phyloP scores from a whole-genome alignment of 2,797 vertebrate genomes.

The Microctenopoma stevenorrisi region DNA sequence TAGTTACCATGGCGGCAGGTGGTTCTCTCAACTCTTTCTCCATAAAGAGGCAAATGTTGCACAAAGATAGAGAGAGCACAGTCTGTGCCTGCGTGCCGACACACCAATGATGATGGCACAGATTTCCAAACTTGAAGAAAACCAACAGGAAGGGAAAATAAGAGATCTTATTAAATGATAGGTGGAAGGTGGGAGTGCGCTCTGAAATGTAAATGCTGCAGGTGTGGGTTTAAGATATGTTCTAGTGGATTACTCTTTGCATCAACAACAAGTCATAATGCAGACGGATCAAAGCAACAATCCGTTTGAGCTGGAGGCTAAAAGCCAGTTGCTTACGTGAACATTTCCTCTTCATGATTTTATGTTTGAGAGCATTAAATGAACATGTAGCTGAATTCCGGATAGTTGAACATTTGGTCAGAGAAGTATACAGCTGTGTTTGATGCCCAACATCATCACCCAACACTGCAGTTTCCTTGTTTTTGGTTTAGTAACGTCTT shows the following conservation, averaged over 20 bases:
- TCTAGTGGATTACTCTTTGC: neutral
- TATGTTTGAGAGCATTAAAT: neutral
- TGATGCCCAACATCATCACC: too few species aligned
- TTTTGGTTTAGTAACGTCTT: too few species aligned
- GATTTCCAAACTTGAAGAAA: constrained; percentile 2
- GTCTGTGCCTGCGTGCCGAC: neutral
- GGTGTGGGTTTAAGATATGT: constrained; percentile 14
- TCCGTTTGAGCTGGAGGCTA: neutral
- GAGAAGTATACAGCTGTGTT: too few species aligned
- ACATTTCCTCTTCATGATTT: too few species aligned
- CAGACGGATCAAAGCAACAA: constrained; percentile 37
- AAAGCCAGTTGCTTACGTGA: neutral
- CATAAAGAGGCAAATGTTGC: constrained; percentile 38
- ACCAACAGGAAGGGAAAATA: constrained; percentile 2
- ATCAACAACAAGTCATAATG: constrained; percentile 21
- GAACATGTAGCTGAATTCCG: neutral
- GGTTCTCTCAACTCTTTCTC: constrained; percentile 38
- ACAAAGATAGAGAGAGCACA: constrained; percentile 25
- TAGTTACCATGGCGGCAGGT: constrained; percentile 71
- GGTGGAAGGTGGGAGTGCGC: neutral
- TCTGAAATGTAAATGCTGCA: constrained; percentile 35
- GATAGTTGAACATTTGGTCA: neutral
- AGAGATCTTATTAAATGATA: constrained; percentile 51
- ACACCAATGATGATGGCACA: neutral
- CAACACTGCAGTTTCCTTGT: too few species aligned